These are phyloP conservation scores for Drosophila sturtevanti DNA, from an alignment of 1,140 invertebrate species.

Conservation along the genomic window DNA sequence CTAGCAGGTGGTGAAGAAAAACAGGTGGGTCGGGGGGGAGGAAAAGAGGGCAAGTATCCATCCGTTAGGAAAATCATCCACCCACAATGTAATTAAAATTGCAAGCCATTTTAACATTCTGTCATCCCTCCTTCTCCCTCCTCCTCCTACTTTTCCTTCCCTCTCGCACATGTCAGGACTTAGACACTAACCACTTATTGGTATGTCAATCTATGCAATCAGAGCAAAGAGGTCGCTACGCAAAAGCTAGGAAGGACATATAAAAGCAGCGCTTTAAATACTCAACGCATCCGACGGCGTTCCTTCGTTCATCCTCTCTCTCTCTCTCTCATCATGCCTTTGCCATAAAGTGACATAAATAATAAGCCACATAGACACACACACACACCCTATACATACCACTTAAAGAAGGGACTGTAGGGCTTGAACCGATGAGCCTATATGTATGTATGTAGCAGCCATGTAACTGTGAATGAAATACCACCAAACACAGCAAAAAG, in stretches of 20 bases:
- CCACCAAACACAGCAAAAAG: constrained; percentile 39
- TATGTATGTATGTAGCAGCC: constrained; percentile 28
- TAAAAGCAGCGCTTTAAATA: constrained; percentile 43
- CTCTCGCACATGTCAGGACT: not conserved
- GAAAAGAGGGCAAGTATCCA: not conserved
- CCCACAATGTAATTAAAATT: constrained; percentile 52
- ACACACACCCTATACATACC: not conserved
- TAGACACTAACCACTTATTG: constrained; percentile 1
- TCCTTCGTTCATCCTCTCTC: constrained; percentile 17
- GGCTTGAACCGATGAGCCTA: constrained; percentile 14
- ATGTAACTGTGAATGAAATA: constrained; percentile 42
- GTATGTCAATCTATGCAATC: constrained; percentile 8
- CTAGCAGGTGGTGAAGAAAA: not conserved
- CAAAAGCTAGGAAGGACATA: constrained; percentile 27
- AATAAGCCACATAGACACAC: constrained; percentile 50
- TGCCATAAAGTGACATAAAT: constrained; percentile 45
- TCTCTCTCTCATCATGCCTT: not conserved
- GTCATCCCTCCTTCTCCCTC: not conserved
- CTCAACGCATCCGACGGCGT: constrained; percentile 27
- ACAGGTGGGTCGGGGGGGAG: not conserved
- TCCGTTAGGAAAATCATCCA: not conserved
- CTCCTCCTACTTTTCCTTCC: too few species aligned
- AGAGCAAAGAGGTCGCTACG: constrained; percentile 12
- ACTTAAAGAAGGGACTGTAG: not conserved
- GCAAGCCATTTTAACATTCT: constrained; percentile 1